Evolutionary conservation across 2,888 invertebrate genomes (phyloP).

Genomic region (Heteropelma amictum): DNA sequence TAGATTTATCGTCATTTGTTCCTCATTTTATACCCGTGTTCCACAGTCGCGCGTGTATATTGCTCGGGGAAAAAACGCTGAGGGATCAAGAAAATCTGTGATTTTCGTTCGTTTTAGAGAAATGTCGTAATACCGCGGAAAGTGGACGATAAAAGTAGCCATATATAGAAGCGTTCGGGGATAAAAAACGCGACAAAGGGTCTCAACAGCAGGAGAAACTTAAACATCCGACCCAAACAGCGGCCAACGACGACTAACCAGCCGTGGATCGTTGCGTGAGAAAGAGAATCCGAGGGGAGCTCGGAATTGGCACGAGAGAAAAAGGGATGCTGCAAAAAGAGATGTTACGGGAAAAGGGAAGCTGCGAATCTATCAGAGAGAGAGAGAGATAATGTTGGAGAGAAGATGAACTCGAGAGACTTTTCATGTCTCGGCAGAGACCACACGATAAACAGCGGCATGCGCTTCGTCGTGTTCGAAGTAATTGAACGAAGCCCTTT

Average conservation of each 20-base stretch:
- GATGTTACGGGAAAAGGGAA: constrained; percentile 40
- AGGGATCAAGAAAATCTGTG: no score
- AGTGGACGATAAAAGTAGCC: constrained; percentile 40
- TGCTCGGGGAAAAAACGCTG: no score
- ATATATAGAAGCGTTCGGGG: constrained; percentile 42
- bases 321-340: constrained; percentile 29
- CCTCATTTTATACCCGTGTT: no score
- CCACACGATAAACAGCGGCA: constrained; percentile 72
- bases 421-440: constrained; percentile 60
- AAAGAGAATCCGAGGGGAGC: constrained; percentile 15
- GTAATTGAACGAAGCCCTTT: constrained; percentile 72
- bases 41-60: no score
- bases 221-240: no score
- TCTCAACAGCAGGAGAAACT: constrained; percentile 54
- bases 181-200: constrained; percentile 55
- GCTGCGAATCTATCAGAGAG: constrained; percentile 22
- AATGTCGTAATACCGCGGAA: no score
- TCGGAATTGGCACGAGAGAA: constrained; percentile 25
- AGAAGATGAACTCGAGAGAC: constrained; percentile 41
- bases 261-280: constrained; percentile 38
- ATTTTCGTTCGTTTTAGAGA: no score
- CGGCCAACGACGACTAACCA: no score
- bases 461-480: constrained; percentile 72
- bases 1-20: no score
- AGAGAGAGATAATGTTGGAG: constrained; percentile 13